phyloP scores from a whole-genome alignment of 2,113 vertebrate genomes.

The Prionailurus bengalensis region DNA sequence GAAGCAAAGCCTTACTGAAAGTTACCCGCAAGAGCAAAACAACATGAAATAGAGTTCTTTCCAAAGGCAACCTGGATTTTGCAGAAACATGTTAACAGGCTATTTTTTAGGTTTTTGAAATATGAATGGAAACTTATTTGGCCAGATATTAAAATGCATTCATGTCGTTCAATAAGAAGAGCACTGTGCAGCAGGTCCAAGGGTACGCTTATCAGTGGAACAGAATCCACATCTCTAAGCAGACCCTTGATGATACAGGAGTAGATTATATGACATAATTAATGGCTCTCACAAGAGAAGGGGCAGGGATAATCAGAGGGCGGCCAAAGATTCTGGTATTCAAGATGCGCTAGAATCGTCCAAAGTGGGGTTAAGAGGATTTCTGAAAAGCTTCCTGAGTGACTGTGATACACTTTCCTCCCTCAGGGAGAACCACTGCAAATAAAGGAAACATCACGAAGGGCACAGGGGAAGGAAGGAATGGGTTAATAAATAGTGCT shows the following conservation, averaged over 20 bases:
- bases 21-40: slow-evolving; percentile 57
- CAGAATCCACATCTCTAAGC: not conserved
- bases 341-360: not conserved
- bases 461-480: not conserved
- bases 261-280: slow-evolving; percentile 3
- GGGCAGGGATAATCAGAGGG: not conserved
- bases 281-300: not conserved
- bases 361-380: not conserved
- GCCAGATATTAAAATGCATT: slow-evolving; percentile 55
- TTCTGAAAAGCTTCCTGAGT: slow-evolving; percentile 42
- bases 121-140: slow-evolving; percentile 41
- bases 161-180: slow-evolving; percentile 28
- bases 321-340: not conserved
- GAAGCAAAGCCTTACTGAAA: slow-evolving; percentile 49
- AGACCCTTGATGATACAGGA: not conserved
- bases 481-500: not conserved
- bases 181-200: not conserved
- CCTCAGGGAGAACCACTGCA: slow-evolving; percentile 5
- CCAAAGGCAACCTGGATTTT: slow-evolving; percentile 35
- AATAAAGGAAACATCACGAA: slow-evolving; percentile 6
- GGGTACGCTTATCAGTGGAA: not conserved
- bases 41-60: slow-evolving; percentile 37
- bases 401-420: not conserved
- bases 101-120: slow-evolving; percentile 48
- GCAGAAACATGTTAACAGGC: slow-evolving; percentile 44